Base-by-base conservation (phyloP, 2,797 vertebrate genomes). In the Phrynocephalus forsythii region DNA sequence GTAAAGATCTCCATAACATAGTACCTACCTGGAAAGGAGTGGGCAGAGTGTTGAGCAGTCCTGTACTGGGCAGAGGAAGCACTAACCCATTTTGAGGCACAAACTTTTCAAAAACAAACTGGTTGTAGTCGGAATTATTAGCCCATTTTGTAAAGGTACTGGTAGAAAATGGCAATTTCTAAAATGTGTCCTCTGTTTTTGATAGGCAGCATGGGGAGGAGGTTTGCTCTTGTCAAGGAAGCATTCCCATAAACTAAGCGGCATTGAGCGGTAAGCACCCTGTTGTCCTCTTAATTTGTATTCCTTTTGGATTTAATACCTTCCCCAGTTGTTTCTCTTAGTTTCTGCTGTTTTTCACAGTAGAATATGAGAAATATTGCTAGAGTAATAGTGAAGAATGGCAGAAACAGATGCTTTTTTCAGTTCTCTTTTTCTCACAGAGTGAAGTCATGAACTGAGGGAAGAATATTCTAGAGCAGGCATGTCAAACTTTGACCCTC, bases 131-230 rank as follows among this genome's bases (percentile, higher is more conserved):
- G 28, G 26, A 22, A 48, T 72, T 22, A n/a, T n/a, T 60, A 7
- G 9, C 22, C 67, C 3, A n/a, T 81, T 71, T 73, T 22, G 33
- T 68, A 78, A 50, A 26, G 48, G 52, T 33, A 20, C 22, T 72
- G n/a, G 22, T 33, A 72, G 52, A 63, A 20, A 79, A n/a, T 30
- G 24, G 33, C 78, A 78, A 48, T 30, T 28, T 69, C 16, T 24
- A 33, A 24, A 77, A 85, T 71, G 0, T 68, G 33, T 73, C 52
- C 83, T 8, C 7, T 89, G 26, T 77, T 92, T 68, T 82, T 2
- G 69, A 33, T 80, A 97, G 97, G 97, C 97, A 68, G 96, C 96
- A 0, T 97, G 97, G 96, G 96, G 97, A 20, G 96, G 97, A 44
- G 94, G 96, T 33, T 87, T 97, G 86, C 92, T 97, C 11, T 93